Evolutionary conservation across 2,113 vertebrate genomes (phyloP).

Genomic region (Riparia riparia): DNA sequence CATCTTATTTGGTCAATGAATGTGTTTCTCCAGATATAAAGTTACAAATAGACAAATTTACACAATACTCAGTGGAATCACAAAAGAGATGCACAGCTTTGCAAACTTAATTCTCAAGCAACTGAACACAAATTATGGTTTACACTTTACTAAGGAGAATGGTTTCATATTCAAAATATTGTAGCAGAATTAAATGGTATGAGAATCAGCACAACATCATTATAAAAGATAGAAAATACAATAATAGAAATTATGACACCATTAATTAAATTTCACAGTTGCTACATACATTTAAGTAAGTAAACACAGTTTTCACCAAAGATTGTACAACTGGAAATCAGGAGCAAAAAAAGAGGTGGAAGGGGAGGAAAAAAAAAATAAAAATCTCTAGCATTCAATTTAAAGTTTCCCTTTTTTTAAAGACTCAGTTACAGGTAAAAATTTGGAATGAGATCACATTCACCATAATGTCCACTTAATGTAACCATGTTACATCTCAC

Average conservation of each 20-base stretch:
- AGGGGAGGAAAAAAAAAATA: background rate
- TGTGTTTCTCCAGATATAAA: constrained; percentile 11
- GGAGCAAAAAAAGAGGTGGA: background rate
- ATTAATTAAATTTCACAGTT: background rate
- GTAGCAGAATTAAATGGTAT: constrained; percentile 28
- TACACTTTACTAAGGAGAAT: constrained; percentile 27
- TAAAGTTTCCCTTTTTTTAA: background rate
- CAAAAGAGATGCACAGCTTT: constrained; percentile 26
- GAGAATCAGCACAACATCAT: background rate
- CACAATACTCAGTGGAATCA: constrained; percentile 3
- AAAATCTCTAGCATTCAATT: background rate
- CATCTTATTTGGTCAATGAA: constrained; percentile 36
- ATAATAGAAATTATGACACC: background rate
- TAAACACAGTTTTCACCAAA: background rate
- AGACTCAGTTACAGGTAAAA: background rate
- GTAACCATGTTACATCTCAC: background rate
- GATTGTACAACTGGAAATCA: background rate
- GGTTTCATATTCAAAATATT: constrained; percentile 31
- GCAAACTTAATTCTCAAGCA: constrained; percentile 43
- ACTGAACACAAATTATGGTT: constrained; percentile 44
- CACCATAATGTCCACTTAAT: background rate
- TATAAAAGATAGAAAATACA: background rate
- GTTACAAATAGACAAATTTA: constrained; percentile 17
- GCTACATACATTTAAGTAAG: background rate
- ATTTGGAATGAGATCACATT: background rate